These are phyloP conservation scores for Sesamia nonagrioides DNA, from an alignment of 1,140 invertebrate genomes.

Conservation along the genomic window DNA sequence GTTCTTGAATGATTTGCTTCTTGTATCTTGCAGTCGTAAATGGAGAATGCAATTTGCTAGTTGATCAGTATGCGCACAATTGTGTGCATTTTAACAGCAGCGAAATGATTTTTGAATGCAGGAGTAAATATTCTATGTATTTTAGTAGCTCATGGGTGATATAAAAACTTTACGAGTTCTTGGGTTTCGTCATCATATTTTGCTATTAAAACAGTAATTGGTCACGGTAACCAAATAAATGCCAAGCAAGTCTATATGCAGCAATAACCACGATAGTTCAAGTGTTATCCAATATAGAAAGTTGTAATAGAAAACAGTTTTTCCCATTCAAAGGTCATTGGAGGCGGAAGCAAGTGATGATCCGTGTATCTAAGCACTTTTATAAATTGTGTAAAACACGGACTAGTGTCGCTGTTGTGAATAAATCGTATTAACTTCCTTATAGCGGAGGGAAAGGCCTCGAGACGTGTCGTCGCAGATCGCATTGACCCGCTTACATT, in stretches of 20 bases:
- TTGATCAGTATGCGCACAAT: neutral
- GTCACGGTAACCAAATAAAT: constrained; percentile 6
- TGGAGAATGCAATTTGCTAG: neutral
- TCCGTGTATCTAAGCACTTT: constrained; percentile 12
- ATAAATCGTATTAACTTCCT: constrained; percentile 56
- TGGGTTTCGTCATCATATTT: neutral
- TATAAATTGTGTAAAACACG: constrained; percentile 35
- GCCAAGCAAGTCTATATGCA: neutral
- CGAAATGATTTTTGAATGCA: too few species aligned
- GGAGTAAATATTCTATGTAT: too few species aligned
- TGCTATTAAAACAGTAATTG: neutral
- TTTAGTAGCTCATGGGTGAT: neutral
- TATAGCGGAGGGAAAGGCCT: constrained; percentile 54
- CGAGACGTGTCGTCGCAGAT: constrained; percentile 49
- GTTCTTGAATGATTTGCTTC: constrained; percentile 24
- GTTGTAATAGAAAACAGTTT: constrained; percentile 38
- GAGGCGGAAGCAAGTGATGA: constrained; percentile 24
- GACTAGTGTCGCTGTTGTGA: constrained; percentile 20
- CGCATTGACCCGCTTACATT: constrained; percentile 67
- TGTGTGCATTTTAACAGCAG: neutral
- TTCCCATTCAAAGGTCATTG: constrained; percentile 19
- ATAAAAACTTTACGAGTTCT: too few species aligned
- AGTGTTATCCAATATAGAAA: constrained; percentile 36
- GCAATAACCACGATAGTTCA: constrained; percentile 4
- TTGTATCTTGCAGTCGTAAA: neutral